Evolutionary conservation across 2,888 invertebrate species (phyloP).

Genomic region (Tenthredo livida): DNA sequence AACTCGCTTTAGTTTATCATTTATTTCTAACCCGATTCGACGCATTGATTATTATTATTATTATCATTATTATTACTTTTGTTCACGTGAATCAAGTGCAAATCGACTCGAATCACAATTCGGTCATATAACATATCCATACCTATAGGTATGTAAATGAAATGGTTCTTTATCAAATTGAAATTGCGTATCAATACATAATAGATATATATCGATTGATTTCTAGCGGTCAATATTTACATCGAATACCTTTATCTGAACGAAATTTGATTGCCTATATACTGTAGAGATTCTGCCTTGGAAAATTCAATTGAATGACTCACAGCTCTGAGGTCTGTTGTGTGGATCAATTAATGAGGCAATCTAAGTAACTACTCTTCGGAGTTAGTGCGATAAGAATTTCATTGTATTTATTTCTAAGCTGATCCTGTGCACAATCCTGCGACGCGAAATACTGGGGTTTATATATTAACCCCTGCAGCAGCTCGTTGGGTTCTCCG

Average conservation of each 20-base stretch:
- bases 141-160: not conserved
- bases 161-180: not conserved
- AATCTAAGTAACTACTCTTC: not conserved
- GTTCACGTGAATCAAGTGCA: not conserved
- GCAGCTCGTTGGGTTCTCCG: not conserved
- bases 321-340: not conserved
- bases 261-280: not conserved
- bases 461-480: not conserved
- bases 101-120: not conserved
- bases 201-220: not conserved
- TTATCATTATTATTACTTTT: too few species aligned
- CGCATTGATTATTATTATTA: too few species aligned
- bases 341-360: not conserved
- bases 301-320: not conserved
- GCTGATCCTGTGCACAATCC: not conserved
- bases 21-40: too few species aligned
- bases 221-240: slow-evolving; percentile 19
- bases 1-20: not conserved
- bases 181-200: not conserved
- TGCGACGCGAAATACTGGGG: not conserved
- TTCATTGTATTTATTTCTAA: not conserved
- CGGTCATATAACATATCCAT: not conserved
- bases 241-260: not conserved
- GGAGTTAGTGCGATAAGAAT: slow-evolving; percentile 1
- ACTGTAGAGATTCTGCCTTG: not conserved